A percentile compares a stretch with the other conserved stretches of the same genome.
phyloP scores from a whole-genome alignment of 2,888 invertebrate species.

The Keiferia lycopersicella region DNA sequence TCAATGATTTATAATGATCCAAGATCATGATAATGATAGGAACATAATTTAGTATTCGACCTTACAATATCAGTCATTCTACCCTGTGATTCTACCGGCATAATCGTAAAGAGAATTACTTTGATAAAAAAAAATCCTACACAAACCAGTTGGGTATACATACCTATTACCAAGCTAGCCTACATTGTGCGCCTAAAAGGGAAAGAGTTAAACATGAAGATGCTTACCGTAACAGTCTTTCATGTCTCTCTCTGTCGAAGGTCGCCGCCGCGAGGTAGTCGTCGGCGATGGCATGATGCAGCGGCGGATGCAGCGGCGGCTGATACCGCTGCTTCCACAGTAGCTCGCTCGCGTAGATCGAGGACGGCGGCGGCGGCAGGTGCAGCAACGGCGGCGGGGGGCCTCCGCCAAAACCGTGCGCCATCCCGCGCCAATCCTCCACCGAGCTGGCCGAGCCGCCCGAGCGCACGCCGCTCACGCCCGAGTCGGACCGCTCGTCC shows the following conservation, averaged over 20 bases:
- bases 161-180: no score
- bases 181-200: background rate
- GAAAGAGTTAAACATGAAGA: background rate
- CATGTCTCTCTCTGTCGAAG: conserved; percentile 84
- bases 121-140: no score
- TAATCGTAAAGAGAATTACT: no score
- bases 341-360: conserved; percentile 79
- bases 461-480: conserved; percentile 88
- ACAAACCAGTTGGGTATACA: no score
- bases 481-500: conserved; percentile 84
- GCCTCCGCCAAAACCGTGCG: conserved; percentile 86
- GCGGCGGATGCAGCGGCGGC: conserved; percentile 77
- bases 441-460: conserved; percentile 88
- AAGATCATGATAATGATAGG: no score
- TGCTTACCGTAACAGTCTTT: conserved; percentile 84
- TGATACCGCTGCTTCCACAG: conserved; percentile 84
- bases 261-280: conserved; percentile 78
- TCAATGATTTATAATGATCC: background rate
- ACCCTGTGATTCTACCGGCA: no score
- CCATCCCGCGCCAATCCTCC: conserved; percentile 88
- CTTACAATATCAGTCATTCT: no score
- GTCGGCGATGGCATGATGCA: conserved; percentile 76
- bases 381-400: conserved; percentile 79
- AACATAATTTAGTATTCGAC: no score
- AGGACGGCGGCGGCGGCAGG: conserved; percentile 74